Evolutionary conservation across 2,797 vertebrate species (phyloP).

Genomic region (Cynopterus sphinx): DNA sequence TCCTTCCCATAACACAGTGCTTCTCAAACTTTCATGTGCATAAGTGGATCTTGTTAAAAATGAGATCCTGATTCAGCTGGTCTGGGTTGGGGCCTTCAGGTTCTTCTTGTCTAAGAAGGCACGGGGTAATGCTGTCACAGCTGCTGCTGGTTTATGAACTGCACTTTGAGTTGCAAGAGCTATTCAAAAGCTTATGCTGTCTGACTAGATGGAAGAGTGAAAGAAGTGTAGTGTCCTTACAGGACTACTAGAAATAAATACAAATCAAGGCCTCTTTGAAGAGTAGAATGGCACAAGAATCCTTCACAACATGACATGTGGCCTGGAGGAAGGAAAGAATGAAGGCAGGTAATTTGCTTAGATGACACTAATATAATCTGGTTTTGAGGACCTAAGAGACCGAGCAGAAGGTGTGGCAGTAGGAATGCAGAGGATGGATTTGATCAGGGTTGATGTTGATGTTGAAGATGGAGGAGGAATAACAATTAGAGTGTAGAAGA

Average conservation of each 20-base stretch:
- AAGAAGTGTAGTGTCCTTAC: neutral
- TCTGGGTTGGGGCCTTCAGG: too few species aligned
- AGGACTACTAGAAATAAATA: neutral
- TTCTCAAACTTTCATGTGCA: neutral
- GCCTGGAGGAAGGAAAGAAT: neutral
- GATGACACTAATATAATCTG: neutral
- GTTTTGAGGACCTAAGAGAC: neutral
- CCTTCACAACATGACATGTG: too few species aligned
- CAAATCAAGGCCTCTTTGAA: neutral
- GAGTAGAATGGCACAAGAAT: neutral
- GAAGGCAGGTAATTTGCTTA: neutral
- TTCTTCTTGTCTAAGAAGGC: neutral
- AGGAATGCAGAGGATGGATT: neutral
- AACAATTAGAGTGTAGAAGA: neutral
- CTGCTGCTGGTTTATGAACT: too few species aligned
- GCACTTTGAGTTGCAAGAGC: neutral
- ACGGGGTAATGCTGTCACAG: rapidly evolving
- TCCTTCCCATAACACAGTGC: neutral
- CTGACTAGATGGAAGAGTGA: neutral
- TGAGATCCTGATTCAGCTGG: neutral
- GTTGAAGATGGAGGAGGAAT: neutral
- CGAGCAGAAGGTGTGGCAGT: neutral
- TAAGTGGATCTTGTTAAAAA: neutral
- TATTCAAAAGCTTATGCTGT: neutral
- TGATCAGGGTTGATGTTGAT: neutral